Base-by-base conservation (phyloP, 2,888 invertebrate species). In the Capitulum mitella region DNA sequence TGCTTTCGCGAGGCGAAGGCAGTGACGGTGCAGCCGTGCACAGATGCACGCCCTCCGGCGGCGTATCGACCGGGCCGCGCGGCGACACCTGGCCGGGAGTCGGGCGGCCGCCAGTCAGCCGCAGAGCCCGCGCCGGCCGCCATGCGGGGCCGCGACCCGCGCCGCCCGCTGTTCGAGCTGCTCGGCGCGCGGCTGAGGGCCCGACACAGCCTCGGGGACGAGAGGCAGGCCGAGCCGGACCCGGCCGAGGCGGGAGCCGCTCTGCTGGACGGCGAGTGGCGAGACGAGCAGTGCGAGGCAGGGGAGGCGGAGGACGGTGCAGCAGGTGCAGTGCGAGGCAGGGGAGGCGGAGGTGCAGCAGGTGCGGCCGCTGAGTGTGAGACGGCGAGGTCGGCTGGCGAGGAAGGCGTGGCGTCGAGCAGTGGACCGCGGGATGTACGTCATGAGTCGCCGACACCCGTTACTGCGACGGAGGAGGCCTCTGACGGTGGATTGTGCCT, bases 151-250 rank as follows among this genome's bases (percentile, higher is more conserved):
- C 64, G 64, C 64, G 70, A 70, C 70, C 70, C 70, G 37, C 70
- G 70, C 22, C 70, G 40, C 26, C 70, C 70, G 22, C 70, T 70
- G 40, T 70, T 70, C 40, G 40, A 70, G 14, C 70, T 70, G 70
- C 70, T 70, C 8, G 70, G 70, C 3, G 3, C 70, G 2, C 37
- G 70, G 22, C 70, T 70, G 37, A 19, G 70, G 10, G 6, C 19
- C 22, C 37, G 40, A 0, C 29, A 70, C 70, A 1, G 26, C 26
- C 10, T 40, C 37, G 37, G 19, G 26, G 29, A 29, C 8, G 70
- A 26, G 26, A 26, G 26, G 2, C 37, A 40, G 10, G 40, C 26
- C 37, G 26, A 29, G 70, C n/a, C n/a, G n/a, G n/a, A n/a, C n/a
- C n/a, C n/a, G n/a, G n/a, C n/a, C n/a, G n/a, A n/a, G n/a, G n/a